phyloP scores from a whole-genome alignment of 2,113 vertebrate genomes.

The Rhombomys opimus region DNA sequence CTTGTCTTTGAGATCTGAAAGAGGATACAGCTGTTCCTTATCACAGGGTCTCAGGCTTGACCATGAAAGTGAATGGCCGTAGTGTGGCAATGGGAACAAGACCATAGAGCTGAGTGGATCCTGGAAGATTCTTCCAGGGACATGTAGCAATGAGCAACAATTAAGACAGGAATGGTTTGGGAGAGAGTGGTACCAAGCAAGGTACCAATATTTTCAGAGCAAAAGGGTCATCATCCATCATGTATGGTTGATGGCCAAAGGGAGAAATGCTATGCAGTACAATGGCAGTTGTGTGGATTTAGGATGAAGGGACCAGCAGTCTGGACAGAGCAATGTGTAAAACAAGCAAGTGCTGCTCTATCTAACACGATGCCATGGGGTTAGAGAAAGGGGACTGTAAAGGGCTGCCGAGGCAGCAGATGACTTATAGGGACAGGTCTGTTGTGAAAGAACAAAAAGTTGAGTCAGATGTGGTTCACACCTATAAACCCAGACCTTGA shows the following conservation, averaged over 20 bases:
- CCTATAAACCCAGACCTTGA: not conserved
- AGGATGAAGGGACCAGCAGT: not conserved
- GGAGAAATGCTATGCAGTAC: not conserved
- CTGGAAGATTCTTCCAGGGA: not conserved
- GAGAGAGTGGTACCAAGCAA: not conserved
- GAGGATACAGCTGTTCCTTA: not conserved
- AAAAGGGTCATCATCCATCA: not conserved
- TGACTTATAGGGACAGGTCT: not conserved
- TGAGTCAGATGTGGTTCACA: not conserved
- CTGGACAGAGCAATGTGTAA: not conserved
- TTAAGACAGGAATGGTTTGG: not conserved
- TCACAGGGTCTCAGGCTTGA: not conserved
- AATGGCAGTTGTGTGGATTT: not conserved
- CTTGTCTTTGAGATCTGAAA: not conserved
- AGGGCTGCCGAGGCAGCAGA: not conserved
- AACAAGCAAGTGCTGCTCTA: not conserved
- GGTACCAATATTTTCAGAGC: not conserved
- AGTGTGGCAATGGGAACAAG: not conserved
- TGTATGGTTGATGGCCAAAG: not conserved
- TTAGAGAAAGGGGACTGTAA: not conserved
- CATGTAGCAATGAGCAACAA: constrained; percentile 4
- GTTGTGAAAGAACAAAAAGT: not conserved
- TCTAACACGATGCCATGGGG: not conserved
- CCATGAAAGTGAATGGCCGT: not conserved
- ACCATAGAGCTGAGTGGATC: not conserved